These are phyloP conservation scores for Lycia hirtaria DNA, from an alignment of 2,888 invertebrate genomes.

Conservation along the genomic window DNA sequence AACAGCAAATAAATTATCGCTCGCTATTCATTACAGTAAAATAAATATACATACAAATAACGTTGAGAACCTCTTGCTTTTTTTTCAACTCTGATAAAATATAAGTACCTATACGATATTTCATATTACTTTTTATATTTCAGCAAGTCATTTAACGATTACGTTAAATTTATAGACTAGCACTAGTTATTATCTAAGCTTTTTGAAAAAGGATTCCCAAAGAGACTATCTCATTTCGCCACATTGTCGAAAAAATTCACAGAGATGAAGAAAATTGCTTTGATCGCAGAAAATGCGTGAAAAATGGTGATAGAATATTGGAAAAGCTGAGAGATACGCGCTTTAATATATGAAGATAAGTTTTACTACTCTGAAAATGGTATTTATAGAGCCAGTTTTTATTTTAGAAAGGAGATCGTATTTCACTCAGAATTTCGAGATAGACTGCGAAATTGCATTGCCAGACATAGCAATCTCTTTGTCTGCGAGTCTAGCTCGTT, in stretches of 20 bases:
- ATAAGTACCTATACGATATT: too few species aligned
- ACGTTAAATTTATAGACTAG: too few species aligned
- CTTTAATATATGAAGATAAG: neutral
- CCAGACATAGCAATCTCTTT: neutral
- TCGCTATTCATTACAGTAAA: too few species aligned
- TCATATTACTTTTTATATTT: too few species aligned
- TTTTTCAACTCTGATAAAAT: too few species aligned
- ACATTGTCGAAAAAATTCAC: constrained; percentile 1
- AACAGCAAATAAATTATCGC: too few species aligned
- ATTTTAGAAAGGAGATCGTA: neutral
- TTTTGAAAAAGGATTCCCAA: neutral
- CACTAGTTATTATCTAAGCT: too few species aligned
- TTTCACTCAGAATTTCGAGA: neutral
- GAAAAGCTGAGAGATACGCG: neutral
- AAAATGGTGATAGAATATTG: constrained; percentile 9
- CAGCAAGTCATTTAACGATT: too few species aligned
- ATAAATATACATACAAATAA: too few species aligned
- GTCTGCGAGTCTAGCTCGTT: neutral
- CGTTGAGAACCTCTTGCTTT: too few species aligned
- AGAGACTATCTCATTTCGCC: neutral
- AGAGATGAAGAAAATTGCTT: neutral
- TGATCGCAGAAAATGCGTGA: neutral
- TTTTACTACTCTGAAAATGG: constrained; percentile 1
- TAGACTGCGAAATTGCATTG: neutral
- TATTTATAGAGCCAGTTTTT: neutral